These are phyloP conservation scores for Holcopasites calliopsidis DNA, from an alignment of 1,140 invertebrate genomes.

Conservation along the genomic window DNA sequence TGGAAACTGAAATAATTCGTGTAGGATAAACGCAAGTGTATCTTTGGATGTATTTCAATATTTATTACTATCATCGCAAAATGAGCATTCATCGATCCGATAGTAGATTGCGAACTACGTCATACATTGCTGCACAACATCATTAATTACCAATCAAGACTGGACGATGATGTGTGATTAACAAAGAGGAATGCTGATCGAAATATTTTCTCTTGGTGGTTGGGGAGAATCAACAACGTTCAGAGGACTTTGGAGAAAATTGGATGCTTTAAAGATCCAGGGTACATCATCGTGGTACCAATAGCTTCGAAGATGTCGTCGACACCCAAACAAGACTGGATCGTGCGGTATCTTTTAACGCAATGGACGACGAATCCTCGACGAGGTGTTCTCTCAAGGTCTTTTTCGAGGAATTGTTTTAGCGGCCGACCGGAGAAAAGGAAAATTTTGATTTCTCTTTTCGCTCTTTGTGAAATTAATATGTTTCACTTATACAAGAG, in stretches of 20 bases:
- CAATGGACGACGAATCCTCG: conserved; percentile 51
- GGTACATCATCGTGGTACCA: conserved; percentile 13
- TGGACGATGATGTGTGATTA: conserved; percentile 61
- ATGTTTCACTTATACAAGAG: neutral
- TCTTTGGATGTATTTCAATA: conserved; percentile 37
- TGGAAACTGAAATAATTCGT: conserved; percentile 40
- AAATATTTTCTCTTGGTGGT: conserved; percentile 38
- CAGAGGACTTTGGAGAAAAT: neutral
- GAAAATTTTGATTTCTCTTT: too few relatives aligned
- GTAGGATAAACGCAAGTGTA: conserved; percentile 40
- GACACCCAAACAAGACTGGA: conserved; percentile 47
- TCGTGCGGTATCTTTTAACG: conserved; percentile 34
- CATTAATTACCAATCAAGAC: conserved; percentile 59
- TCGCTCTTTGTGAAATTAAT: neutral
- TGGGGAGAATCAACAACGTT: conserved; percentile 7
- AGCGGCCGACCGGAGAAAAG: neutral
- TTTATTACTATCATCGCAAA: too few relatives aligned
- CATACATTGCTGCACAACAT: conserved; percentile 28
- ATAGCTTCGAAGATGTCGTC: conserved; percentile 24
- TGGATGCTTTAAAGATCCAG: conserved; percentile 18
- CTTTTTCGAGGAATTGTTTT: neutral
- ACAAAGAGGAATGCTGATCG: neutral
- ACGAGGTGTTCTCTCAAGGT: conserved; percentile 62
- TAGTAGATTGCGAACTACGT: too few relatives aligned
- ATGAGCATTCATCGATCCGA: too few relatives aligned